Evolutionary conservation across 2,113 vertebrate genomes (phyloP), one percentile per base, ranked within the genome.

Genomic region (Orientallactaga bullata): DNA sequence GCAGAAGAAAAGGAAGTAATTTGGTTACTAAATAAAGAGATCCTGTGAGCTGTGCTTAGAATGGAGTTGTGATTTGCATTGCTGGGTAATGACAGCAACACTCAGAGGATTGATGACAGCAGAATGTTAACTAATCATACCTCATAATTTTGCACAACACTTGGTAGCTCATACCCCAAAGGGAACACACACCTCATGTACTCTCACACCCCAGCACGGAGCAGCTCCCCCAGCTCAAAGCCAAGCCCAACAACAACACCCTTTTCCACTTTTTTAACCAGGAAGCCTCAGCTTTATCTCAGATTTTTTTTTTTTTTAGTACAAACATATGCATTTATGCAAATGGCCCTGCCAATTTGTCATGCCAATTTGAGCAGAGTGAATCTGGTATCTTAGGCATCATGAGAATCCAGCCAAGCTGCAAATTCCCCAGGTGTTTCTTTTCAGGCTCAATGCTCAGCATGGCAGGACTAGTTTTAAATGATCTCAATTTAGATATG

Each of bases 401-500:
- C 68, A 26, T 15, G 37, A 60, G 68, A 91, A 51, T 66, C 76
- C 89, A 94, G 91, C 61, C 89, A 71, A 37, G 72, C 76, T 87
- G 69, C 80, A 86, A 51, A 84, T 28, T 94, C 83, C 89, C 80
- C 1, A 11, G 63, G 71, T 71, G 37, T 91, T 92, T 88, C 90
- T 90, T 87, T 88, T 73, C 60, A 91, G 93, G 93, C 96, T 90
- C 63, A 47, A 37, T 51, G 94, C 83, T 94, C 93, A 91, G 79
- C 7, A 1, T 80, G 66, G 78, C 91, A 74, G 72, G 79, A 55
- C 77, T 92, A 24, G n/a, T 60, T 94, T 93, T 92, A 94, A 97
- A 51, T 37, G 81, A 96, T 95, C 90, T 94, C 81, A 85, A 32
- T 92, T 94, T 94, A 96, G 95, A 85, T 93, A 91, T 15, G 21